Evolutionary conservation across 2,797 vertebrate genomes (phyloP), one percentile per base, ranked within the genome.

Genomic region (Urosaurus nigricauda): DNA sequence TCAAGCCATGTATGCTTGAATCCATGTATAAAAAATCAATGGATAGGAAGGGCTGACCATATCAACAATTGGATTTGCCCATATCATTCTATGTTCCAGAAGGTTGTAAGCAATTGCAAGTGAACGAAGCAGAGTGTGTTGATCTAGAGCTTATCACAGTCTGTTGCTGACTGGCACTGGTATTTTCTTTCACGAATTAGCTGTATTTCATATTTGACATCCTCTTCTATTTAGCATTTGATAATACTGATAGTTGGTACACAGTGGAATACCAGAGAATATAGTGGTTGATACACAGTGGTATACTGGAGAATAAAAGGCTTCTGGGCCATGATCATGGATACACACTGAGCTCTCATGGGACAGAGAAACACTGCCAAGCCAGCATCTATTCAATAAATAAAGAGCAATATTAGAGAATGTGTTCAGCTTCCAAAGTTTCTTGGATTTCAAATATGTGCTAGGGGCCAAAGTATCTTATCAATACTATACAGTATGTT

Each of bases 171-270:
- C 47, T 43, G 16, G 19, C 3, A 60, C 7, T 75, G 37, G 13
- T 43, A 58, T 83, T 75, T 51, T 13, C 58, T 83, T 75, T 63
- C 71, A 65, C 6, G 32, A 63, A 70, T 58, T 87, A 68, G 86
- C 65, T 43, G 26, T 7, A 71, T 73, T n/a, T 56, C 35, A 63
- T 85, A 60, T 24, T 21, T 71, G 65, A 73, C 79, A 71, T 43
- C 32, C 16, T 56, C 51, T 19, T n/a, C 35, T n/a, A 87, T 80
- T 87, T 71, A 73, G 43, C 78, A 80, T 80, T 58, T 80, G 63
- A 87, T 68, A 87, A 13, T 63, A 63, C 21, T 63, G 32, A 63
- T 81, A 8, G 37, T 29, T 82, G 53, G 35, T 87, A 71, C 29
- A 71, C 35, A 14, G 17, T 65, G 79, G 80, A 8, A 37, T 63